These are phyloP conservation scores for Urechis unicinctus DNA, from an alignment of 2,888 invertebrate genomes.

Conservation along the genomic window DNA sequence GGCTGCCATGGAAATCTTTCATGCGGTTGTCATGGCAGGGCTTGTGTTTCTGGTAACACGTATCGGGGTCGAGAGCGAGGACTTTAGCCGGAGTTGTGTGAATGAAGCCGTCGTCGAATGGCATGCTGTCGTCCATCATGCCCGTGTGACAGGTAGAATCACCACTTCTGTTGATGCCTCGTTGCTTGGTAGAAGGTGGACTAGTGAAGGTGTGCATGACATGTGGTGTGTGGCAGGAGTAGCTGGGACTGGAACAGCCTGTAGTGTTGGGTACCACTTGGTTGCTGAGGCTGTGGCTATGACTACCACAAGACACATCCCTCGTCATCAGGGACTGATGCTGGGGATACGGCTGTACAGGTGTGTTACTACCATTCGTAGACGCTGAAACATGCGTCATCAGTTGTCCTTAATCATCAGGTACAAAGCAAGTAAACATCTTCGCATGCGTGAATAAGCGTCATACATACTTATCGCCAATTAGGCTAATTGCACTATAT, in stretches of 20 bases:
- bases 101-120: not conserved
- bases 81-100: not conserved
- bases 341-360: too few species aligned
- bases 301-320: not conserved
- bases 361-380: too few species aligned
- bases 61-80: not conserved
- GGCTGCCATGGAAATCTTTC: not conserved
- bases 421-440: too few species aligned
- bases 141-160: too few species aligned
- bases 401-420: too few species aligned
- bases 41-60: not conserved
- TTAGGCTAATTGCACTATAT: not conserved
- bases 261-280: not conserved
- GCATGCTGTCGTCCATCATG: not conserved
- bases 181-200: not conserved
- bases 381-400: too few species aligned
- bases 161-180: not conserved
- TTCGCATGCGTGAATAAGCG: too few species aligned
- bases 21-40: not conserved
- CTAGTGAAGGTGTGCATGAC: not conserved
- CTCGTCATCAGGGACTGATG: too few species aligned
- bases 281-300: not conserved
- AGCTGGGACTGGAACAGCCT: not conserved
- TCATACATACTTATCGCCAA: too few species aligned
- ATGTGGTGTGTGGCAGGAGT: slow-evolving; percentile 1